Evolutionary conservation across 2,113 vertebrate species (phyloP).

Genomic region (Dendrocopos noguchii): DNA sequence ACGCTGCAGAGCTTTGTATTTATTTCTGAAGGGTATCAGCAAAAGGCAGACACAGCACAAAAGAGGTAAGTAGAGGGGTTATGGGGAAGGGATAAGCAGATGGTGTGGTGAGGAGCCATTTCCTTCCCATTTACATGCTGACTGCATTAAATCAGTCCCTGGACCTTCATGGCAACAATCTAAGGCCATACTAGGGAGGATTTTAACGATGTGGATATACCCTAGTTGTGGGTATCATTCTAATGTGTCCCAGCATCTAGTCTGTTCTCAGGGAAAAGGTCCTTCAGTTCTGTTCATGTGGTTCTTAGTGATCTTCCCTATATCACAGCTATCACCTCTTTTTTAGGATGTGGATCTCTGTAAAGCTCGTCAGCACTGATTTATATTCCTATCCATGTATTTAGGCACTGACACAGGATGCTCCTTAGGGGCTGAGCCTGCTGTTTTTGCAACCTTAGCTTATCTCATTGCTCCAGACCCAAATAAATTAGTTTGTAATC

Average conservation of each 20-base stretch:
- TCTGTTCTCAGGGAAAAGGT: not conserved
- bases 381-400: not conserved
- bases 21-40: not conserved
- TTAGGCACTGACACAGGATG: not conserved
- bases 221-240: not conserved
- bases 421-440: slow-evolving; percentile 5
- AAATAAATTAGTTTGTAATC: slow-evolving; percentile 50
- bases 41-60: not conserved
- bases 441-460: not conserved
- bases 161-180: slow-evolving; percentile 13
- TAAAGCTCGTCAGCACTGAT: not conserved
- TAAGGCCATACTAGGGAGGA: not conserved
- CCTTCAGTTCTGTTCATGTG: not conserved
- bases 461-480: slow-evolving; percentile 50
- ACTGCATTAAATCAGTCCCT: slow-evolving; percentile 30
- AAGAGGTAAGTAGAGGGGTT: not conserved
- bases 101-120: slow-evolving; percentile 40
- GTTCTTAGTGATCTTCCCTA: not conserved
- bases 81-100: slow-evolving; percentile 2
- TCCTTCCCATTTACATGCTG: slow-evolving; percentile 5
- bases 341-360: not conserved
- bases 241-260: not conserved
- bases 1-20: not conserved
- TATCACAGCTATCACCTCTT: not conserved
- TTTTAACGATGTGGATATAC: not conserved